phyloP scores from a whole-genome alignment of 2,797 vertebrate genomes.

The Channallabes apus region DNA sequence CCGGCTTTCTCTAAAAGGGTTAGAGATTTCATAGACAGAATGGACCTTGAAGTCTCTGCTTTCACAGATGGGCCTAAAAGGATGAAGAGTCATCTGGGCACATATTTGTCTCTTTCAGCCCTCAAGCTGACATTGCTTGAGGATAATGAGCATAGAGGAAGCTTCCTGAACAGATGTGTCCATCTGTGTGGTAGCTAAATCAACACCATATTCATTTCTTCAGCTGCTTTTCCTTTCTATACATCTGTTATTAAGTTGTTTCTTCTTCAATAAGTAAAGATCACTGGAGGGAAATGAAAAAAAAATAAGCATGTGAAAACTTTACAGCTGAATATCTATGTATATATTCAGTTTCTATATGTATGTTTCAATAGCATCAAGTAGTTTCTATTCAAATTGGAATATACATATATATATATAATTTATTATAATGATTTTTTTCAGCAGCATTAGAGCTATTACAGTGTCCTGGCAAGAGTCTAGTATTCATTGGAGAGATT shows the following conservation, averaged over 20 bases:
- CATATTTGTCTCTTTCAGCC: conserved; percentile 74
- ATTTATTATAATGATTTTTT: not conserved
- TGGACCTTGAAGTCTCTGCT: conserved; percentile 62
- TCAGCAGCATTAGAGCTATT: not conserved
- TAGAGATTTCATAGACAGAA: conserved; percentile 70
- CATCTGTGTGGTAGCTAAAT: conserved; percentile 68
- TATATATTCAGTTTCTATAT: too few relatives aligned
- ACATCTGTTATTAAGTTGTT: not conserved
- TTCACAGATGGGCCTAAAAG: conserved; percentile 72
- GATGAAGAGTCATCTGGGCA: conserved; percentile 77
- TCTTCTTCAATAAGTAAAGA: not conserved
- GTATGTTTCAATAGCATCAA: not conserved
- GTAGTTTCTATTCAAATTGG: not conserved
- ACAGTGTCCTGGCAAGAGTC: not conserved
- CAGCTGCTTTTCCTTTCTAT: not conserved
- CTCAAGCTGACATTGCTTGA: conserved; percentile 77
- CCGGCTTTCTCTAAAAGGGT: conserved; percentile 75
- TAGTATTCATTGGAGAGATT: not conserved
- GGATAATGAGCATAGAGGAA: conserved; percentile 65
- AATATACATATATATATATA: not conserved
- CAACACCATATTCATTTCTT: conserved; percentile 40
- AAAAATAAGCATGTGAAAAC: not conserved
- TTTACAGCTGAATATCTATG: not conserved
- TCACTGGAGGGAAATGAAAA: not conserved
- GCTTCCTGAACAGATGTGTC: conserved; percentile 71